phyloP scores from a whole-genome alignment of 2,113 vertebrate species.

The Nyctereutes procyonoides region DNA sequence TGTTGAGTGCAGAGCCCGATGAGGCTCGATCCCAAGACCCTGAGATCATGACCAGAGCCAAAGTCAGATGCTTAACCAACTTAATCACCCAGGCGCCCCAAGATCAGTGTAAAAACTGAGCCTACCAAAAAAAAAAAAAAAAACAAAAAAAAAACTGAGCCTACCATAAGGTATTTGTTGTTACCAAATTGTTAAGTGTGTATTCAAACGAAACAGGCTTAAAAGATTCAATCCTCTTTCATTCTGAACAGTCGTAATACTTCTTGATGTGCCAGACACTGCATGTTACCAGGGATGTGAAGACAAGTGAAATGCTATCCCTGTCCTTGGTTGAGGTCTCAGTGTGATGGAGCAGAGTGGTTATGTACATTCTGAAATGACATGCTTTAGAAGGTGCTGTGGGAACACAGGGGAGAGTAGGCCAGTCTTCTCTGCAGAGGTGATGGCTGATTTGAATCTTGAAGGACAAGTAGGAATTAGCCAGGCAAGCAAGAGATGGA shows the following conservation, averaged over 20 bases:
- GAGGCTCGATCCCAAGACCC: neutral
- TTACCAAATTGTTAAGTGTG: neutral
- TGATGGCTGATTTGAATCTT: neutral
- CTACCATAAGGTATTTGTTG: neutral
- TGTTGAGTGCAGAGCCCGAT: neutral
- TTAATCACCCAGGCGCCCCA: neutral
- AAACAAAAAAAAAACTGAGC: neutral
- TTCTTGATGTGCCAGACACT: neutral
- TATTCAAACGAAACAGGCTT: neutral
- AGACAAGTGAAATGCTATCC: neutral
- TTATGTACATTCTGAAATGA: fast-evolving
- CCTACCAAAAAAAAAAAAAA: too few species aligned
- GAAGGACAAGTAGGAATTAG: neutral
- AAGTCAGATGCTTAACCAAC: neutral
- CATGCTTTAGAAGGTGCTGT: neutral
- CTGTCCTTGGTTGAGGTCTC: neutral
- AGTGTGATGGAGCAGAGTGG: neutral
- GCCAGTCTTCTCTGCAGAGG: neutral
- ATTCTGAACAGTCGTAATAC: neutral
- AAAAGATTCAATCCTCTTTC: neutral
- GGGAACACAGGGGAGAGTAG: neutral
- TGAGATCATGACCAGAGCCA: neutral
- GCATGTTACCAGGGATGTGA: neutral
- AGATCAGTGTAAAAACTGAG: neutral
- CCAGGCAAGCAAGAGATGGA: neutral